Conservation (phyloP, 2,888 invertebrate species). For the Cryptosula pallasiana region DNA sequence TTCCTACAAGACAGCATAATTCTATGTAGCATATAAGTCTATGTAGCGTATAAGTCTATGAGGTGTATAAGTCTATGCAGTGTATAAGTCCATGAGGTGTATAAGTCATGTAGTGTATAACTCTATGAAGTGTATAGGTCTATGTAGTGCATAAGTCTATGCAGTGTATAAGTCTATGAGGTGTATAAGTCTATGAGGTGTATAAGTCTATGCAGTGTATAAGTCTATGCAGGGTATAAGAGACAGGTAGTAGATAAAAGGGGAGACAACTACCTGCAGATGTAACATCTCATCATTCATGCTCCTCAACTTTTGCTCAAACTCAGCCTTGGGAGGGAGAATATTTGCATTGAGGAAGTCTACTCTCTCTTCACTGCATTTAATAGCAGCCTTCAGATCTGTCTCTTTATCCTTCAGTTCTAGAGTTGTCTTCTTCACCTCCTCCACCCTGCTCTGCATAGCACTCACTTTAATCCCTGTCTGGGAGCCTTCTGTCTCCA, state of each 20-base stretch:
- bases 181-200: no score
- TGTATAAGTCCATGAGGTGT: no score
- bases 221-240: no score
- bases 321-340: constrained; percentile 13
- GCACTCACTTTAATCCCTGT: not conserved
- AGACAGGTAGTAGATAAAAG: no score
- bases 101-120: no score
- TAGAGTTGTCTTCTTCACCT: not conserved
- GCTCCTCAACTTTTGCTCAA: not conserved
- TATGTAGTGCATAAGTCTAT: no score
- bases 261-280: no score
- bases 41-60: no score
- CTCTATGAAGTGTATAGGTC: no score
- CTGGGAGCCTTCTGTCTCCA: not conserved
- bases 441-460: not conserved
- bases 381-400: not conserved
- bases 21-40: not conserved
- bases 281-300: not conserved
- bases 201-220: no score
- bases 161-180: no score
- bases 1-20: not conserved
- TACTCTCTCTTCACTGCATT: not conserved
- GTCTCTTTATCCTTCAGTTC: not conserved
- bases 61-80: no score
- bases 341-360: not conserved